Conservation (phyloP, 2,888 invertebrate genomes). For the Timema cristinae region DNA sequence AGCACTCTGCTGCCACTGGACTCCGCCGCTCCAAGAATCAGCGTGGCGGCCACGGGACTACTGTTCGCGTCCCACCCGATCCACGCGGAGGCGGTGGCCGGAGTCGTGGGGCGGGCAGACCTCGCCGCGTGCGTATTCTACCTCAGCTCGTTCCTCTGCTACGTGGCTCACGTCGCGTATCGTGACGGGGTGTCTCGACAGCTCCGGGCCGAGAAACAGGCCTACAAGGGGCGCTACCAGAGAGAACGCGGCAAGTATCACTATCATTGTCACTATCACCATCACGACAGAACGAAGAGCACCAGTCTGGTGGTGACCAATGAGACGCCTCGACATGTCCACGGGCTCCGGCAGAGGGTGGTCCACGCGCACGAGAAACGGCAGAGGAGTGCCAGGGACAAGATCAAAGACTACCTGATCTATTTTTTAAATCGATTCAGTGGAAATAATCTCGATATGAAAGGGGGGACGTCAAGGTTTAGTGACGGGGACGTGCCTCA, state of each 20-base stretch:
- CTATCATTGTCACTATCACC: too few species aligned
- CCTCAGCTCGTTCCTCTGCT: slow-evolving; percentile 80
- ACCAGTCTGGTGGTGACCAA: too few species aligned
- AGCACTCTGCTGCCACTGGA: slow-evolving; percentile 46
- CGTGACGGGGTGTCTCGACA: slow-evolving; percentile 22
- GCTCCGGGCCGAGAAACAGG: background rate
- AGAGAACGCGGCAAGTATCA: background rate
- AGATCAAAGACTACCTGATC: too few species aligned
- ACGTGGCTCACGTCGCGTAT: slow-evolving; percentile 65
- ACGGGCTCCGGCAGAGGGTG: too few species aligned
- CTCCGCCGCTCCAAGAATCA: slow-evolving; percentile 27
- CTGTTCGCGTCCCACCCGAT: slow-evolving; percentile 94
- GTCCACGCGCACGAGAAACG: too few species aligned
- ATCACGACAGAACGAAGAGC: too few species aligned
- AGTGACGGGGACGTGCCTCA: slow-evolving; percentile 35
- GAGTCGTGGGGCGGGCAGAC: slow-evolving; percentile 95
- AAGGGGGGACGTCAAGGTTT: too few species aligned
- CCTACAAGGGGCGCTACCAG: background rate
- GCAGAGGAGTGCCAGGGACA: too few species aligned
- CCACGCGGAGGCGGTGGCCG: slow-evolving; percentile 95
- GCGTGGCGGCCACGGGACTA: slow-evolving; percentile 62
- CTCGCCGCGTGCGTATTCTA: slow-evolving; percentile 88
- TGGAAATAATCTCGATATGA: too few species aligned
- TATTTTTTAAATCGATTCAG: too few species aligned
- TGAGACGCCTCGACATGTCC: too few species aligned